Conservation (phyloP, 1,140 invertebrate genomes). For the Drosophila guanche region DNA sequence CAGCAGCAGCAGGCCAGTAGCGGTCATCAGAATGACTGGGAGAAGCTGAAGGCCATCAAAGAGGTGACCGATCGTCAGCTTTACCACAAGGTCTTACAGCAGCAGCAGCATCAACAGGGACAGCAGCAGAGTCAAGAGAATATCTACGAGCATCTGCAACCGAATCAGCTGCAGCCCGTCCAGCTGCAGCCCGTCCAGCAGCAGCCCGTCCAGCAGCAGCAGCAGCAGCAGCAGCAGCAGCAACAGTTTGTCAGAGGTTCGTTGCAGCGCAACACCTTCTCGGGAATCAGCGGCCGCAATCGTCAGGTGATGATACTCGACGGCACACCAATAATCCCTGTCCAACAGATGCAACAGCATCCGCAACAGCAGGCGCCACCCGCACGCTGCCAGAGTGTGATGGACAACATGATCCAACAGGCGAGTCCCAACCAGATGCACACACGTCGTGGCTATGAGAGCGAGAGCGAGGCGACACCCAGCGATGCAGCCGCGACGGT, state of each 20-base stretch:
- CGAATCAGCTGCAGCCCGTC: slow-evolving; percentile 14
- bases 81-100: slow-evolving; percentile 69
- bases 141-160: slow-evolving; percentile 73
- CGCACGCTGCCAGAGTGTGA: slow-evolving; percentile 70
- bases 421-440: slow-evolving; percentile 4
- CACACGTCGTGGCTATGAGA: slow-evolving; percentile 51
- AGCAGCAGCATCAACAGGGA: slow-evolving; percentile 40
- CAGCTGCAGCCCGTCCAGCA: slow-evolving; percentile 7
- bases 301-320: slow-evolving; percentile 54
- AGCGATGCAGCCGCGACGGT: slow-evolving; percentile 38
- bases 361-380: slow-evolving; percentile 24
- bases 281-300: slow-evolving; percentile 56
- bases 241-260: slow-evolving; percentile 65
- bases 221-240: slow-evolving; percentile 4
- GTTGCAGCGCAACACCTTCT: slow-evolving; percentile 76
- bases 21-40: slow-evolving; percentile 60
- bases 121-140: slow-evolving; percentile 52
- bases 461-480: slow-evolving; percentile 48
- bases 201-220: slow-evolving; percentile 9
- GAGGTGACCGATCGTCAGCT: slow-evolving; percentile 76
- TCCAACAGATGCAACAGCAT: slow-evolving; percentile 6
- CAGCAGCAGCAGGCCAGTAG: not conserved
- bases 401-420: slow-evolving; percentile 59
- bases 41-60: slow-evolving; percentile 73
- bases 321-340: slow-evolving; percentile 25